phyloP scores from a whole-genome alignment of 2,888 invertebrate species.

The Eupithecia pulchellata region DNA sequence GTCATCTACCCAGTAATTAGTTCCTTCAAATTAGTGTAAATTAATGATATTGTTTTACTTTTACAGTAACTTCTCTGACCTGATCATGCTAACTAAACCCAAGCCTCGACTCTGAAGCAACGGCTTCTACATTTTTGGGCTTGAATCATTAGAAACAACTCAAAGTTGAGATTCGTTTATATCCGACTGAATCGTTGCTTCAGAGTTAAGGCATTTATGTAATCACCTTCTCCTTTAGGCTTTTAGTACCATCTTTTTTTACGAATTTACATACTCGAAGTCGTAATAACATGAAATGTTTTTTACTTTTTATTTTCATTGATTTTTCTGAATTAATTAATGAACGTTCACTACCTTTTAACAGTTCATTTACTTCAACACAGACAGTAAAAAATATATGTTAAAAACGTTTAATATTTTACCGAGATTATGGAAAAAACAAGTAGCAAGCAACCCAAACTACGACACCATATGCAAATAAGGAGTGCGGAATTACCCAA shows the following conservation, averaged over 20 bases:
- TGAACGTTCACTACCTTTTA: background rate
- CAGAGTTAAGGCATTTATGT: conserved; percentile 30
- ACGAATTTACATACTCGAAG: conserved; percentile 27
- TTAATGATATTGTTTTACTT: conserved; percentile 24
- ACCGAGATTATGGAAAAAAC: background rate
- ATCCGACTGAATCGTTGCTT: background rate
- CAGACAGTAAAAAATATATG: too few species aligned
- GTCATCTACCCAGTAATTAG: too few species aligned
- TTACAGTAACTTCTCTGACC: conserved; percentile 30
- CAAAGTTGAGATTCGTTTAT: background rate
- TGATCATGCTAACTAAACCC: conserved; percentile 20
- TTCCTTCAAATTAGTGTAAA: conserved; percentile 17
- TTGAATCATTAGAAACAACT: background rate
- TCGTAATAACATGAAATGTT: conserved; percentile 26
- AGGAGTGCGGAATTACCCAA: conserved; percentile 6
- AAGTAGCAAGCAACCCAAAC: background rate
- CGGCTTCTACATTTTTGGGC: background rate
- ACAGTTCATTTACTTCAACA: background rate
- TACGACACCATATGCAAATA: background rate
- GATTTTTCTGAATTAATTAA: background rate
- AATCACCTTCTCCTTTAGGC: conserved; percentile 46
- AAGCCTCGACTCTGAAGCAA: background rate
- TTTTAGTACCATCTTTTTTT: conserved; percentile 35
- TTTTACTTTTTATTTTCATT: conserved; percentile 8
- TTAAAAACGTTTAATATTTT: background rate